A percentile compares a stretch with the other conserved stretches of the same genome.
These are phyloP conservation scores for Champsocephalus esox DNA, from an alignment of 2,797 vertebrate species.

Conservation along the genomic window DNA sequence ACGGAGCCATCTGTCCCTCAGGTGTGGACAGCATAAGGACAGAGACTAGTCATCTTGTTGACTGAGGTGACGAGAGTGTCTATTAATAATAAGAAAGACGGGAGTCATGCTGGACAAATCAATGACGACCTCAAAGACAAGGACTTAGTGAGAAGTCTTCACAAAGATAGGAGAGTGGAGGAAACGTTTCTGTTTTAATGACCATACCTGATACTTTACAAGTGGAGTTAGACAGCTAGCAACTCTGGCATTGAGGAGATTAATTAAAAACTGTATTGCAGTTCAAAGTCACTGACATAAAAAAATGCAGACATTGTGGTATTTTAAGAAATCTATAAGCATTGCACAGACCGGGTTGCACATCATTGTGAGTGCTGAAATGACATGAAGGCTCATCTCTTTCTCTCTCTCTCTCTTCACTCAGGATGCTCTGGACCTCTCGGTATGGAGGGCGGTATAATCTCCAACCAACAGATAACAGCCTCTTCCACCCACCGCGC, in stretches of 20 bases:
- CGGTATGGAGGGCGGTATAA: slow-evolving; percentile 98
- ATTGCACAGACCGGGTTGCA: slow-evolving; percentile 5
- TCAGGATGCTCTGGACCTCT: slow-evolving; percentile 96
- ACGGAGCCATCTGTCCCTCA: slow-evolving; percentile 38
- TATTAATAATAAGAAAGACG: neutral
- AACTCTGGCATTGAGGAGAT: slow-evolving; percentile 15
- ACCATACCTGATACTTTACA: slow-evolving; percentile 12
- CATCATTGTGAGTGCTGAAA: slow-evolving; percentile 20
- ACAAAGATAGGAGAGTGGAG: slow-evolving; percentile 28
- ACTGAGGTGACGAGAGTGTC: slow-evolving; percentile 8
- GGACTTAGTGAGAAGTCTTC: slow-evolving; percentile 10
- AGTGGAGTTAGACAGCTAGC: slow-evolving; percentile 33
- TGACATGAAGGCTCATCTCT: slow-evolving; percentile 15
- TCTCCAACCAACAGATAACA: slow-evolving; percentile 98
- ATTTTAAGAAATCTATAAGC: slow-evolving; percentile 25
- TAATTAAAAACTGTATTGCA: slow-evolving; percentile 1
- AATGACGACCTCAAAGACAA: slow-evolving; percentile 21
- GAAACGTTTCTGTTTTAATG: slow-evolving; percentile 28
- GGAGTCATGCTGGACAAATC: slow-evolving; percentile 9
- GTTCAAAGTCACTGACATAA: slow-evolving; percentile 34
- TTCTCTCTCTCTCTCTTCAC: neutral
- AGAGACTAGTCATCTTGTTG: slow-evolving; percentile 29
- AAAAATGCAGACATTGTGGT: slow-evolving; percentile 15
- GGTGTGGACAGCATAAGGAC: slow-evolving; percentile 34
- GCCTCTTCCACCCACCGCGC: slow-evolving; percentile 98